Percentiles rank a stretch among this genome's conserved stretches.
phyloP scores from a whole-genome alignment of 2,113 vertebrate species.

The Sula dactylatra region DNA sequence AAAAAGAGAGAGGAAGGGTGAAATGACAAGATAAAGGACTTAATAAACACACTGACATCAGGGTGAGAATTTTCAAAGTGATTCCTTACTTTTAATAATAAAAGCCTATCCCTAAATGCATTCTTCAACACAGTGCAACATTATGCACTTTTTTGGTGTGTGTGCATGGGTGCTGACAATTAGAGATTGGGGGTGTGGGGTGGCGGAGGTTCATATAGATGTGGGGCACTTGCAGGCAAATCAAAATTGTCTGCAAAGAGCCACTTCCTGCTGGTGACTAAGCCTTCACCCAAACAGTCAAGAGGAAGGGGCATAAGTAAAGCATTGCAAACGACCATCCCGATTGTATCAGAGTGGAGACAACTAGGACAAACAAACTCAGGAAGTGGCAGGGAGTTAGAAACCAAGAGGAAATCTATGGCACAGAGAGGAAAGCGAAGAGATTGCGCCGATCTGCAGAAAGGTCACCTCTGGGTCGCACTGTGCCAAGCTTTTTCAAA shows the following conservation, averaged over 20 bases:
- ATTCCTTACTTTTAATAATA: conserved; percentile 59
- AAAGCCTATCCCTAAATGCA: conserved; percentile 45
- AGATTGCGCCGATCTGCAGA: conserved; percentile 63
- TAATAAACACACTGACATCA: conserved; percentile 36
- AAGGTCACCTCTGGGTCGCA: conserved; percentile 65
- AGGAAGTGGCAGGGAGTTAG: conserved; percentile 78
- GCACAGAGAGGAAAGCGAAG: conserved; percentile 71
- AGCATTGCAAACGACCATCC: conserved; percentile 59
- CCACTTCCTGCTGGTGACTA: conserved; percentile 72
- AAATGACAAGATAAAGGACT: conserved; percentile 60
- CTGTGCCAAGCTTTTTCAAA: conserved; percentile 66
- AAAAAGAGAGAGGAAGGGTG: conserved; percentile 38
- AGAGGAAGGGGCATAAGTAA: conserved; percentile 67
- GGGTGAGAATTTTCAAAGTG: not conserved
- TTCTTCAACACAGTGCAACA: conserved; percentile 48
- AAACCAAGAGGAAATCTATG: conserved; percentile 70
- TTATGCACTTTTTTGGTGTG: not conserved
- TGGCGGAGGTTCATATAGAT: conserved; percentile 2
- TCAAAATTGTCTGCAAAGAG: conserved; percentile 51
- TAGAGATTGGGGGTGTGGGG: not conserved
- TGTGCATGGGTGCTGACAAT: not conserved
- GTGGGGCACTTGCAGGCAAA: conserved; percentile 31
- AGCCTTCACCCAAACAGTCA: conserved; percentile 49
- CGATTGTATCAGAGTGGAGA: conserved; percentile 70
- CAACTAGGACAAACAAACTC: conserved; percentile 79